phyloP scores from a whole-genome alignment of 2,888 invertebrate genomes.

The Drosophila multiciliata region DNA sequence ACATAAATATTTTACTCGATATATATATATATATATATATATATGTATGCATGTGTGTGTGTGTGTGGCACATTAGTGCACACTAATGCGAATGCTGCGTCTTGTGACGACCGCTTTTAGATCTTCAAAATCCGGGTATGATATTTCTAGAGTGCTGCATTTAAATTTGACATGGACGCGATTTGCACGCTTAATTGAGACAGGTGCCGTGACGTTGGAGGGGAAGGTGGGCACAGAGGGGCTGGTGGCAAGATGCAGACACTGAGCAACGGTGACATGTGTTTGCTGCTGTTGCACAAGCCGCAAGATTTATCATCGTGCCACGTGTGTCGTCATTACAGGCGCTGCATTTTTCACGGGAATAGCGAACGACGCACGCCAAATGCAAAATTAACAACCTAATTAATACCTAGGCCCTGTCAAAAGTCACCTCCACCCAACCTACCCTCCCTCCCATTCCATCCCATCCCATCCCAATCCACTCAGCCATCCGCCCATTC shows the following conservation, averaged over 20 bases:
- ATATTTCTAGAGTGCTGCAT: conserved; percentile 64
- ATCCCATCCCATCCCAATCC: conserved; percentile 21
- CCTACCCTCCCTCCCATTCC: conserved; percentile 17
- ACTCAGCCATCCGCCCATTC: conserved; percentile 11
- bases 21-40: background rate
- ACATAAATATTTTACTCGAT: conserved; percentile 24
- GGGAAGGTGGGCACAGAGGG: conserved; percentile 6
- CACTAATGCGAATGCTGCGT: conserved; percentile 6
- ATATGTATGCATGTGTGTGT: background rate
- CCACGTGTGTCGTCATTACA: conserved; percentile 69
- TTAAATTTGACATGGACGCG: conserved; percentile 73
- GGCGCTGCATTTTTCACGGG: conserved; percentile 71
- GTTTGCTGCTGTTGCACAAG: conserved; percentile 75
- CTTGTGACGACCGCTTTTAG: conserved; percentile 56
- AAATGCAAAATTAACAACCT: conserved; percentile 84
- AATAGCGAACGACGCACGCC: conserved; percentile 78
- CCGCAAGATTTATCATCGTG: conserved; percentile 74
- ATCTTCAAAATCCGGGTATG: conserved; percentile 50
- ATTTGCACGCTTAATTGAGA: conserved; percentile 82
- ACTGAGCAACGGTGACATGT: conserved; percentile 65
- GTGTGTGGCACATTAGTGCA: background rate
- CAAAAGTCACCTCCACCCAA: conserved; percentile 51
- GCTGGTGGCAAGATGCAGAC: conserved; percentile 29
- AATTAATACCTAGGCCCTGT: conserved; percentile 79
- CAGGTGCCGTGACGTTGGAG: conserved; percentile 64